These are phyloP conservation scores for Eutolmus rufibarbis DNA, from an alignment of 2,888 invertebrate genomes.

Conservation along the genomic window DNA sequence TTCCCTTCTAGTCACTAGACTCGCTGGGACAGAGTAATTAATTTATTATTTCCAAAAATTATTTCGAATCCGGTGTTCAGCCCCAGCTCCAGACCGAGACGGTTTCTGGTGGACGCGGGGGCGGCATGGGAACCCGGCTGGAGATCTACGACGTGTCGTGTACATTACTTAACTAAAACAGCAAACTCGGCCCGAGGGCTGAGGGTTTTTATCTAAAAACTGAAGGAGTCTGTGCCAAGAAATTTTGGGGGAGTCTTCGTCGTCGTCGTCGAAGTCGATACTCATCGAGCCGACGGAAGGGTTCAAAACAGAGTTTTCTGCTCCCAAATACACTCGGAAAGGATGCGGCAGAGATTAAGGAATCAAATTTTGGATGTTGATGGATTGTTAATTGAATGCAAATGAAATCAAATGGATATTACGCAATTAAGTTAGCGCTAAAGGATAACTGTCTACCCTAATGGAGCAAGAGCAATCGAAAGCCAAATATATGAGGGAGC, in stretches of 20 bases:
- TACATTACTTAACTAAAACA: slow-evolving; percentile 41
- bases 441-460: slow-evolving; percentile 48
- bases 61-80: slow-evolving; percentile 37
- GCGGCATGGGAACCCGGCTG: neutral
- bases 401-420: slow-evolving; percentile 52
- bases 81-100: neutral
- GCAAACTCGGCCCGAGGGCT: neutral
- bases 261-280: neutral
- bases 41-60: slow-evolving; percentile 44
- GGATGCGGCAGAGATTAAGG: slow-evolving; percentile 49
- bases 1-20: neutral
- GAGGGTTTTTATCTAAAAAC: slow-evolving; percentile 24
- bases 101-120: neutral
- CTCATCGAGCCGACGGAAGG: neutral
- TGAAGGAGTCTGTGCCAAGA: neutral
- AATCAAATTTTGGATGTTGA: slow-evolving; percentile 52
- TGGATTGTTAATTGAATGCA: slow-evolving; percentile 55
- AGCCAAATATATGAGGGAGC: slow-evolving; percentile 47
- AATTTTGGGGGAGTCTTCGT: neutral
- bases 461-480: slow-evolving; percentile 48
- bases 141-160: slow-evolving; percentile 37
- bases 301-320: neutral
- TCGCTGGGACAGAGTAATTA: slow-evolving; percentile 36
- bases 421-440: slow-evolving; percentile 49
- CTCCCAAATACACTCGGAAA: slow-evolving; percentile 1